These are phyloP conservation scores for Mythimna albipuncta DNA, from an alignment of 2,888 invertebrate genomes.

Conservation along the genomic window DNA sequence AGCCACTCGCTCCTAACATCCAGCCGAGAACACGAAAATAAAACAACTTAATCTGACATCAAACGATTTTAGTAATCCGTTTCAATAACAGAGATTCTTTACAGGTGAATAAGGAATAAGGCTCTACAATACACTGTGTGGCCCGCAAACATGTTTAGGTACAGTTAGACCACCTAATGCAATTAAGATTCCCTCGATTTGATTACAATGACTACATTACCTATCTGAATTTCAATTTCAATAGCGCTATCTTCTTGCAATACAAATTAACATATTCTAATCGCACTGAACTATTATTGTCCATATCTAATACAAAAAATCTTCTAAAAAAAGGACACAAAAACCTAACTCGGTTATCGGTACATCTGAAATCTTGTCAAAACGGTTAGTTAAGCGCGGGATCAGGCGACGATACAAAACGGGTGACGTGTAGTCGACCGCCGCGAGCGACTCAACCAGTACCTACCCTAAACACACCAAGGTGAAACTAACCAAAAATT, in stretches of 20 bases:
- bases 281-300: constrained; percentile 30
- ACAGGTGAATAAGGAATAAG: neutral
- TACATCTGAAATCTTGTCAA: constrained; percentile 88
- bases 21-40: constrained; percentile 67
- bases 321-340: constrained; percentile 64
- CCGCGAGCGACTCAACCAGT: constrained; percentile 62
- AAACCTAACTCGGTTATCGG: constrained; percentile 73
- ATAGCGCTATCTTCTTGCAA: constrained; percentile 6
- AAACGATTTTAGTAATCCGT: constrained; percentile 71
- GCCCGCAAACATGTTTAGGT: neutral
- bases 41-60: constrained; percentile 76
- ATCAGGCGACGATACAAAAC: constrained; percentile 88
- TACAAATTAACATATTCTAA: constrained; percentile 39
- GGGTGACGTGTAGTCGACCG: constrained; percentile 78
- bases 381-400: constrained; percentile 89
- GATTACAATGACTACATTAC: constrained; percentile 9
- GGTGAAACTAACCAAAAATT: constrained; percentile 27
- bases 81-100: constrained; percentile 53
- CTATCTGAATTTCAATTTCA: constrained; percentile 6
- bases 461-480: constrained; percentile 47
- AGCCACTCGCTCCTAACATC: constrained; percentile 74
- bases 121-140: neutral
- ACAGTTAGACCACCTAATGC: neutral
- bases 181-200: neutral
- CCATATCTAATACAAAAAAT: constrained; percentile 34